Evolutionary conservation across 2,113 vertebrate species (phyloP).

Genomic region (Elephantulus edwardii): DNA sequence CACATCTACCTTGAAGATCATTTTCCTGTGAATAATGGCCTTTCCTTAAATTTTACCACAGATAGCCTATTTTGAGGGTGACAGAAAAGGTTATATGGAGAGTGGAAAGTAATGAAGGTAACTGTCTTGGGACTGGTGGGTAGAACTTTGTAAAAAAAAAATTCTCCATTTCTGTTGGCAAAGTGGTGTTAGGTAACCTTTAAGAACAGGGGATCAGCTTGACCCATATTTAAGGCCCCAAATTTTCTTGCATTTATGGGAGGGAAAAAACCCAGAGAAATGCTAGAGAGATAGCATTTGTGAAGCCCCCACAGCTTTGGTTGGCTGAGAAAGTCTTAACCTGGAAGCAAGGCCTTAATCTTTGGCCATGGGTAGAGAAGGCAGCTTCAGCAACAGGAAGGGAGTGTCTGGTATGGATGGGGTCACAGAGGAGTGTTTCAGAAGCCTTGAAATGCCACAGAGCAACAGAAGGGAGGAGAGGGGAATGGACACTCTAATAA

Average conservation of each 20-base stretch:
- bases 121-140: neutral
- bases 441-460: neutral
- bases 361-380: neutral
- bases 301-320: neutral
- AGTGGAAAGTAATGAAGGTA: neutral
- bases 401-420: neutral
- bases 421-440: neutral
- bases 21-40: neutral
- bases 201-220: too few relatives aligned
- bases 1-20: neutral
- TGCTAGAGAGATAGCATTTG: neutral
- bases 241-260: neutral
- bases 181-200: neutral
- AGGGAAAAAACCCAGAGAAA: neutral
- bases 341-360: neutral
- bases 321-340: neutral
- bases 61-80: neutral
- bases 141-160: neutral
- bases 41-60: neutral
- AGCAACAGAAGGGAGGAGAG: accelerated
- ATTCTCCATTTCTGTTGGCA: neutral
- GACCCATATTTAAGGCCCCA: neutral
- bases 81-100: neutral
- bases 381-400: neutral
- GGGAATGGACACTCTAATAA: neutral